Evolutionary conservation across 1,140 invertebrate genomes (phyloP).

Genomic region (Dysdera silvatica): DNA sequence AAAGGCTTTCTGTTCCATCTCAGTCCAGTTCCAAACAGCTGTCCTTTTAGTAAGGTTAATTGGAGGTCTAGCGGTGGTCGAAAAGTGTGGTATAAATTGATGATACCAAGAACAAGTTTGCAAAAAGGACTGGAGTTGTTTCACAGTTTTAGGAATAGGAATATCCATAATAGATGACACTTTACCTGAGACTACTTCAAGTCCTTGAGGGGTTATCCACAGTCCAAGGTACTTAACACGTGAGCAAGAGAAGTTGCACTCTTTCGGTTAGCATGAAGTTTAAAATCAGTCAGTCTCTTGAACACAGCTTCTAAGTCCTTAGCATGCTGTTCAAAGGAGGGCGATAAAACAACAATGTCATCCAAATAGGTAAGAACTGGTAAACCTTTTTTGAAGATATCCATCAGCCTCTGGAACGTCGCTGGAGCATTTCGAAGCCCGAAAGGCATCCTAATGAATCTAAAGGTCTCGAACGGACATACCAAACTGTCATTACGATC

Average conservation of each 20-base stretch:
- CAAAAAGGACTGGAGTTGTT: constrained; percentile 26
- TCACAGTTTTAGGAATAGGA: constrained; percentile 27
- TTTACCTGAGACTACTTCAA: constrained; percentile 32
- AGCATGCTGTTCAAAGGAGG: constrained; percentile 1
- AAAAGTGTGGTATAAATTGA: constrained; percentile 34
- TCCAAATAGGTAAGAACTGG: neutral
- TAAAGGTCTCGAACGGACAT: neutral
- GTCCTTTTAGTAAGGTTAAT: constrained; percentile 8
- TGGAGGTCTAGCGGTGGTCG: constrained; percentile 27
- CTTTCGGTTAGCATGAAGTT: constrained; percentile 6
- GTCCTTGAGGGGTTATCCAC: constrained; percentile 19
- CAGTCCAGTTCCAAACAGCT: constrained; percentile 13
- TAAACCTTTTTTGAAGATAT: constrained; percentile 21
- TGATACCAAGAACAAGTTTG: constrained; percentile 31
- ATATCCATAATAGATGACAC: constrained; percentile 22
- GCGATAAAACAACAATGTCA: neutral
- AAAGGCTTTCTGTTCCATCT: constrained; percentile 26
- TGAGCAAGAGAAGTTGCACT: neutral
- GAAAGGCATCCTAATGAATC: constrained; percentile 43
- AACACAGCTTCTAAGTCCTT: neutral
- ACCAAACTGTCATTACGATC: neutral
- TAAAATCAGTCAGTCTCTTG: constrained; percentile 1
- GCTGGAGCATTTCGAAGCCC: constrained; percentile 43
- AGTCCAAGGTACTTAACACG: neutral
- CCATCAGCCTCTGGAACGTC: constrained; percentile 41